These are phyloP conservation scores for Prionailurus viverrinus DNA, from an alignment of 2,113 vertebrate genomes.

Conservation along the genomic window DNA sequence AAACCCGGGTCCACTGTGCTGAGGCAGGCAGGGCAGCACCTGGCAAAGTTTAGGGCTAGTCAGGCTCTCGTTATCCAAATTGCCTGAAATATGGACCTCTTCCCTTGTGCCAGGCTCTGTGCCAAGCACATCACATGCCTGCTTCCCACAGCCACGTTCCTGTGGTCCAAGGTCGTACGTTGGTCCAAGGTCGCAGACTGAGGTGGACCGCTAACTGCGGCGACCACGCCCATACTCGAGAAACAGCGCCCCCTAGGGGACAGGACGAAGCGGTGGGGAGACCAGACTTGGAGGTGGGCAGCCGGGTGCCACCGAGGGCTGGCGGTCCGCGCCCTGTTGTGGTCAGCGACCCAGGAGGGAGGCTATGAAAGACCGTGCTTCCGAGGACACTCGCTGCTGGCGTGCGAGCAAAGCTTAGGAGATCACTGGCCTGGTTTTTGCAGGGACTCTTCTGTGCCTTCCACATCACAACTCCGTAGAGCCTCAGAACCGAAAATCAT, in stretches of 20 bases:
- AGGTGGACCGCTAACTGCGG: background rate
- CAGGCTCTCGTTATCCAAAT: background rate
- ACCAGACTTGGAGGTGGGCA: background rate
- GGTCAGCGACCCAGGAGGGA: background rate
- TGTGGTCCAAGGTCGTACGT: background rate
- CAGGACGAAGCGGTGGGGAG: background rate
- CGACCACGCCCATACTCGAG: background rate
- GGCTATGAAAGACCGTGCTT: rapidly evolving
- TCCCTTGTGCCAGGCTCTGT: background rate
- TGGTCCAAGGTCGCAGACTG: background rate
- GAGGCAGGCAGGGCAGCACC: background rate
- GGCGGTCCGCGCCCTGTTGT: rapidly evolving
- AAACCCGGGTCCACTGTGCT: background rate
- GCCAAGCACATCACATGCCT: background rate
- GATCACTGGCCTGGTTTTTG: background rate
- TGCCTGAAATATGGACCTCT: background rate
- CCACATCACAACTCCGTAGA: background rate
- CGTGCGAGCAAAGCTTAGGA: background rate
- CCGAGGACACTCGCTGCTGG: background rate
- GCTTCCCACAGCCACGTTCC: background rate
- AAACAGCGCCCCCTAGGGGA: background rate
- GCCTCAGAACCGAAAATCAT: background rate
- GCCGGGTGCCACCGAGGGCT: rapidly evolving
- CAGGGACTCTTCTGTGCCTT: background rate
- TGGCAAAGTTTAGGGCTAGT: background rate